phyloP scores from a whole-genome alignment of 2,113 vertebrate genomes.

The Diadophis punctatus region DNA sequence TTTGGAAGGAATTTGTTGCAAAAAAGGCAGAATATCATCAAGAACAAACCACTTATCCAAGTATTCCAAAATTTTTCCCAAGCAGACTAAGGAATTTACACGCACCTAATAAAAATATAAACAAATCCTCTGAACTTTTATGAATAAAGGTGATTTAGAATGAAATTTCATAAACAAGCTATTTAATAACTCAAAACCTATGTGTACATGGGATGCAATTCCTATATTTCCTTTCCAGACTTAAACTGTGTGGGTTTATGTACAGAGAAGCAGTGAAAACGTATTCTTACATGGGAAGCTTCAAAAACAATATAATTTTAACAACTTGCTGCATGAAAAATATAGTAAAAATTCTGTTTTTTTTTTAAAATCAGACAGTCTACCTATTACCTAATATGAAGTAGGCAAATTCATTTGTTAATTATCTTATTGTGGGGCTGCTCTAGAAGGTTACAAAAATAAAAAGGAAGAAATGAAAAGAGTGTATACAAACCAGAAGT shows the following conservation, averaged over 20 bases:
- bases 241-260: not conserved
- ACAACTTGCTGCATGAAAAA: not conserved
- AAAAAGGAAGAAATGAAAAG: not conserved
- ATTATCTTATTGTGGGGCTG: not conserved
- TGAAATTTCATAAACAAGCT: not conserved
- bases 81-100: conserved; percentile 95
- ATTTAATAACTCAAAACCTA: not conserved
- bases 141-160: not conserved
- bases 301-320: not conserved
- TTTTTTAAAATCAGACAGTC: not conserved
- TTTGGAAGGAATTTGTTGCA: conserved; percentile 96
- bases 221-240: not conserved
- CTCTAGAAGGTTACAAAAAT: not conserved
- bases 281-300: not conserved
- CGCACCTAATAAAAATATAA: conserved; percentile 78
- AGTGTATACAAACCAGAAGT: not conserved
- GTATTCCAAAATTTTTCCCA: conserved; percentile 98
- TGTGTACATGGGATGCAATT: not conserved
- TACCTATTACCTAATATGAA: not conserved
- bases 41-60: conserved; percentile 98
- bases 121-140: conserved; percentile 12
- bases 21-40: conserved; percentile 95
- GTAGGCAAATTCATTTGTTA: not conserved
- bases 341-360: not conserved
- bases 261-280: not conserved